Conservation (phyloP, 2,888 invertebrate genomes). For the Onthophagus sagittarius region DNA sequence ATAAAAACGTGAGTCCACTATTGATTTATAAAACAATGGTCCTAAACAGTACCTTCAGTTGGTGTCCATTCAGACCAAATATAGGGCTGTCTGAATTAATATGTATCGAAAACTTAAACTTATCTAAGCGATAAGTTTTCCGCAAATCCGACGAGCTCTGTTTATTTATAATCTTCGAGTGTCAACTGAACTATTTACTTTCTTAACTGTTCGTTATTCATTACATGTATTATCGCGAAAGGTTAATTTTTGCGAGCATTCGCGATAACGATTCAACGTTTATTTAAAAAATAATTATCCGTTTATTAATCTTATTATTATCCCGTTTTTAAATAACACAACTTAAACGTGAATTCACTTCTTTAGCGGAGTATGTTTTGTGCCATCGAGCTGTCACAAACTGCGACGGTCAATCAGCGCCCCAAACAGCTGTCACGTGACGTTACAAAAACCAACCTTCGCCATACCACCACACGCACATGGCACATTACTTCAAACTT, state of each 20-base stretch:
- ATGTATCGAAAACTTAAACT: too few relatives aligned
- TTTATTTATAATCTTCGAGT: too few relatives aligned
- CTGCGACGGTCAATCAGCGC: not conserved
- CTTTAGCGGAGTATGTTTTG: not conserved
- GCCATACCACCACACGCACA: not conserved
- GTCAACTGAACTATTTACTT: too few relatives aligned
- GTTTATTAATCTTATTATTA: too few relatives aligned
- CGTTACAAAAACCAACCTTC: not conserved
- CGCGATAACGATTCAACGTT: too few relatives aligned
- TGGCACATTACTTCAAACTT: not conserved
- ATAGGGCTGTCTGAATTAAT: not conserved
- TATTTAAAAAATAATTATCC: too few relatives aligned
- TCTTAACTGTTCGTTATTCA: too few relatives aligned
- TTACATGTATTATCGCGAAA: too few relatives aligned
- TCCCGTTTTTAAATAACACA: not conserved
- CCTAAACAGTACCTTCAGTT: not conserved
- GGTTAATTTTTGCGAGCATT: too few relatives aligned
- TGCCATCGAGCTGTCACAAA: not conserved
- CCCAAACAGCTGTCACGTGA: not conserved
- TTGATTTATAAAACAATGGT: not conserved
- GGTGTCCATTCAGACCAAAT: not conserved
- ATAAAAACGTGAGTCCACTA: not conserved
- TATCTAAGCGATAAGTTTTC: too few relatives aligned
- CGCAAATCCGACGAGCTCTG: too few relatives aligned
- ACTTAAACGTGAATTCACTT: not conserved